These are phyloP conservation scores for Byasa hedistus DNA, from an alignment of 2,888 invertebrate species.

Conservation along the genomic window DNA sequence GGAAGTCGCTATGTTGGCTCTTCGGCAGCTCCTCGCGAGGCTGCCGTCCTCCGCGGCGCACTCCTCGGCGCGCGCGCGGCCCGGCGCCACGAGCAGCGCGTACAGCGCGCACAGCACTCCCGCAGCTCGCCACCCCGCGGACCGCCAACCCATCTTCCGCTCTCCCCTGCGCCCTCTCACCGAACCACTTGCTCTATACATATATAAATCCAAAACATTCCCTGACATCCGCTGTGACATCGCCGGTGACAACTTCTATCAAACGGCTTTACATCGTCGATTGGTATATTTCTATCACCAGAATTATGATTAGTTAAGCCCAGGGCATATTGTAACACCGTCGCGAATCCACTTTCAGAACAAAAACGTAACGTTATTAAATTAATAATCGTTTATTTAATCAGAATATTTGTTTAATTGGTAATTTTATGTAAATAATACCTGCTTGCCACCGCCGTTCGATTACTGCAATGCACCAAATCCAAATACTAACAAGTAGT, in stretches of 20 bases:
- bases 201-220: background rate
- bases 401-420: too few relatives aligned
- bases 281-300: constrained; percentile 13
- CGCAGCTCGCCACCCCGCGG: background rate
- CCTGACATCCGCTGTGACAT: constrained; percentile 13
- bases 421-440: too few relatives aligned
- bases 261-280: constrained; percentile 15
- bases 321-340: too few relatives aligned
- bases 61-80: constrained; percentile 2
- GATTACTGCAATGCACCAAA: too few relatives aligned
- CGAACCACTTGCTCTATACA: background rate
- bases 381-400: too few relatives aligned
- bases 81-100: background rate
- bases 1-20: background rate
- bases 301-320: background rate
- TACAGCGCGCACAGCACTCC: background rate
- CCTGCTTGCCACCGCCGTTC: too few relatives aligned
- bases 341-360: too few relatives aligned
- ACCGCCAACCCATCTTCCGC: too few relatives aligned
- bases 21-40: constrained; percentile 28
- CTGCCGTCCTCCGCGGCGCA: constrained; percentile 15
- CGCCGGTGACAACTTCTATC: constrained; percentile 24
- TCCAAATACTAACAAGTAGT: too few relatives aligned
- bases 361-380: too few relatives aligned
- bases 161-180: constrained; percentile 3